Base-by-base conservation (phyloP, 1,140 invertebrate genomes). In the Solenopsis invicta region DNA sequence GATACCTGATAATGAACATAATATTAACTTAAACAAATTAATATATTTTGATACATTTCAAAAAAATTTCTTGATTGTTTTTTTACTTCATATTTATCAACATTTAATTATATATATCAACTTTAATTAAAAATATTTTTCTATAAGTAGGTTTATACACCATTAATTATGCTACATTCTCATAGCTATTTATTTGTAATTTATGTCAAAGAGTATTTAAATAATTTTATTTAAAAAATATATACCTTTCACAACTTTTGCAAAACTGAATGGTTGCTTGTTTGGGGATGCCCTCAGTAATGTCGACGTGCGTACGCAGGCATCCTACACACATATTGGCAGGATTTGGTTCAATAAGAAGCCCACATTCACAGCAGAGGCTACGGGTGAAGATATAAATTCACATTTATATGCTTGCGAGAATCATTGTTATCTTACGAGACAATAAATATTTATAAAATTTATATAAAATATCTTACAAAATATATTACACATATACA, bases 281-380 rank as follows among this genome's bases (percentile, higher is more conserved):
- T 95, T 99, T 99, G 0, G 99, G 98, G 94, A 99, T 99, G 34
- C 97, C 98, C 94, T 99, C 98, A 34, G 99, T 99, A 56, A 99
- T 99, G 93, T 99, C 99, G 18, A 99, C 97, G 93, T 98, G 96
- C 52, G 97, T 97, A 54, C 99, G 96, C 18, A 99, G 95, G 96
- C 99, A 99, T 29, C 97, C 97, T 0, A 99, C 98, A 95, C 99
- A 99, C 98, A 99, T 99, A 94, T 99, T 99, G 3, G 98, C 97
- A 9, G 99, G 98, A 96, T 99, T 99, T 52, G 99, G 98, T 89
- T 98, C 97, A 62, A 99, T 98, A 18, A 95, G 92, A 62, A 96
- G 96, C 29, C 97, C 98, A 95, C 98, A 98, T 94, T 98, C 96
- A 92, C 98, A 98, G 92, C 98, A 98, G 92, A 97, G 50, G 0